Conservation (phyloP, 1,140 invertebrate species). For the Sarcophaga bullata region DNA sequence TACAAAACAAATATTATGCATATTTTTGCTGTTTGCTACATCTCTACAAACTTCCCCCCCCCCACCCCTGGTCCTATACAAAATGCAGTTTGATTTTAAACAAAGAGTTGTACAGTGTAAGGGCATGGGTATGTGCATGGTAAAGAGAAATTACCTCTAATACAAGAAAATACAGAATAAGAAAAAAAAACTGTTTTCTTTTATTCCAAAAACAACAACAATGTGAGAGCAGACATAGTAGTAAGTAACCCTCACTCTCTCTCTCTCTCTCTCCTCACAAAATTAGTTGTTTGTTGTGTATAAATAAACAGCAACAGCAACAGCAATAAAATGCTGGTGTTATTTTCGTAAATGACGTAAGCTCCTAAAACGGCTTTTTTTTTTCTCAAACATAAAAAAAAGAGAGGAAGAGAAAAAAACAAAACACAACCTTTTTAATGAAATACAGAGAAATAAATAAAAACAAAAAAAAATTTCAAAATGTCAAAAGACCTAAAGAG, state of each 20-base stretch:
- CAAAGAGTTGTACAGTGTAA: too few species aligned
- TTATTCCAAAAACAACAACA: too few species aligned
- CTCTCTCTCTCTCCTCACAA: too few species aligned
- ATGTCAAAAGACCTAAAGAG: slow-evolving; percentile 33
- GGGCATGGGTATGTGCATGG: too few species aligned
- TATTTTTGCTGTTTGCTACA: too few species aligned
- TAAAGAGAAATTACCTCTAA: too few species aligned
- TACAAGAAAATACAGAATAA: too few species aligned
- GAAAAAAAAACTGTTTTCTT: too few species aligned
- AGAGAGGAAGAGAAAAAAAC: not conserved
- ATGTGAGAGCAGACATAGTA: too few species aligned
- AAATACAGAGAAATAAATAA: not conserved
- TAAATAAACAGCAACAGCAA: not conserved
- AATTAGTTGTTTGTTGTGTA: slow-evolving; percentile 4
- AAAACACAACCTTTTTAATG: not conserved
- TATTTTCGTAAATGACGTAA: slow-evolving; percentile 40
- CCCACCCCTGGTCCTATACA: not conserved
- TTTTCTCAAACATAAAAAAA: slow-evolving; percentile 21
- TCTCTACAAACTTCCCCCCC: not conserved
- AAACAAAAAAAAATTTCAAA: slow-evolving; percentile 9
- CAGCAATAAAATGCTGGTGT: not conserved
- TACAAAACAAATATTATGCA: too few species aligned
- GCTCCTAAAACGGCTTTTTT: slow-evolving; percentile 32
- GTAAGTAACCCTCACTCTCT: too few species aligned
- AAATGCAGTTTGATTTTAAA: not conserved